Conservation (phyloP, 2,797 vertebrate genomes). For the Okamejei kenojei region DNA sequence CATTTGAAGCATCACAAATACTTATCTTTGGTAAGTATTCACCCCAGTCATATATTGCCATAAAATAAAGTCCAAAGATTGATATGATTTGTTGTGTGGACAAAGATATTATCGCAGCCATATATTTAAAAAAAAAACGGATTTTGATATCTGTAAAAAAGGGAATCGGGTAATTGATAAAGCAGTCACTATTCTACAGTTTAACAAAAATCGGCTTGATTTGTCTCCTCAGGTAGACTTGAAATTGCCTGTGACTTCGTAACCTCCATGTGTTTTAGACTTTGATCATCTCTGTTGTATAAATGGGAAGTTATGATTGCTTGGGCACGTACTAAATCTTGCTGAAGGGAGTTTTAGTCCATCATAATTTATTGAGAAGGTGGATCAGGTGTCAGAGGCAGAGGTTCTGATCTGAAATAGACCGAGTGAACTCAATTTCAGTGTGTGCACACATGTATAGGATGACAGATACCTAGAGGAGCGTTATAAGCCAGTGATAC, state of each 20-base stretch:
- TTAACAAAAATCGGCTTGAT: background rate
- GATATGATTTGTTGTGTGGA: background rate
- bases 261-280: background rate
- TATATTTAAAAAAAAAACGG: background rate
- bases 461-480: background rate
- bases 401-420: conserved; percentile 3
- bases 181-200: background rate
- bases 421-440: conserved; percentile 1
- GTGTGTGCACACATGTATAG: background rate
- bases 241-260: background rate
- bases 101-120: background rate
- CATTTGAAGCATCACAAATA: background rate
- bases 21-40: background rate
- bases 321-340: conserved; percentile 2
- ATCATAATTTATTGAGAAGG: conserved; percentile 21
- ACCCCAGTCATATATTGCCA: background rate
- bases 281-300: conserved; percentile 5
- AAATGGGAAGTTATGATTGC: conserved; percentile 27
- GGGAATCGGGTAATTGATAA: background rate
- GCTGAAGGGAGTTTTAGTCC: conserved; percentile 11
- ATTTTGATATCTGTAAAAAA: background rate
- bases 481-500: background rate
- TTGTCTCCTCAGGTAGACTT: background rate
- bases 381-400: background rate
- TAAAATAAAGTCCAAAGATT: background rate